phyloP scores from a whole-genome alignment of 2,888 invertebrate genomes.

The Eledona agricola region DNA sequence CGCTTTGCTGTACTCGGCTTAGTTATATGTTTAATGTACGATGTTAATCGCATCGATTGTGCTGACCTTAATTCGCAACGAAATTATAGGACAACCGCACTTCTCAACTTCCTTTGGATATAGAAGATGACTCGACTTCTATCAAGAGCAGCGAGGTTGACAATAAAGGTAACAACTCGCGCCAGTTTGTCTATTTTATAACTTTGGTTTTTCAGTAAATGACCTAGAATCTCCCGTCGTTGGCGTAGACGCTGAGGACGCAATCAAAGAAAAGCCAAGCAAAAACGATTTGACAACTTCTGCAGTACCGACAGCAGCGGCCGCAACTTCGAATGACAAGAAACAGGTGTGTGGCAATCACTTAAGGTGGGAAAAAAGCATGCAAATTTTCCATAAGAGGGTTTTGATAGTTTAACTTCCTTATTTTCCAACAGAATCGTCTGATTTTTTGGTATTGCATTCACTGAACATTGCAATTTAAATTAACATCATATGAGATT shows the following conservation, averaged over 20 bases:
- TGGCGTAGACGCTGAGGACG: slow-evolving; percentile 44
- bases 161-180: slow-evolving; percentile 72
- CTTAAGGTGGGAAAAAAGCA: too few species aligned
- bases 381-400: too few species aligned
- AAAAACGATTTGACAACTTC: slow-evolving; percentile 35
- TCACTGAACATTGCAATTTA: too few species aligned
- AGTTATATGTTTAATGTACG: too few species aligned
- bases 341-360: slow-evolving; percentile 42
- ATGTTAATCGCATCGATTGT: too few species aligned
- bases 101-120: slow-evolving; percentile 87
- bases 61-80: too few species aligned
- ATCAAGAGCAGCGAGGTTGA: slow-evolving; percentile 85
- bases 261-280: slow-evolving; percentile 34
- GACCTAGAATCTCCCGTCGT: slow-evolving; percentile 60
- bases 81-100: slow-evolving; percentile 83
- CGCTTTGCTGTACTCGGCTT: slow-evolving; percentile 28
- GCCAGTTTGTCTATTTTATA: slow-evolving; percentile 24
- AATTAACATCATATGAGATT: too few species aligned
- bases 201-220: slow-evolving; percentile 59
- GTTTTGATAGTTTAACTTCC: too few species aligned
- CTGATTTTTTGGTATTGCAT: too few species aligned
- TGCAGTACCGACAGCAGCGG: slow-evolving; percentile 27
- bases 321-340: slow-evolving; percentile 40
- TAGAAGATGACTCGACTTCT: slow-evolving; percentile 91
- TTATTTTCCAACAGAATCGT: too few species aligned